A percentile compares a stretch with the other conserved stretches of the same genome.
Evolutionary conservation across 2,113 vertebrate species (phyloP).

Genomic region (Onychostoma macrolepis): DNA sequence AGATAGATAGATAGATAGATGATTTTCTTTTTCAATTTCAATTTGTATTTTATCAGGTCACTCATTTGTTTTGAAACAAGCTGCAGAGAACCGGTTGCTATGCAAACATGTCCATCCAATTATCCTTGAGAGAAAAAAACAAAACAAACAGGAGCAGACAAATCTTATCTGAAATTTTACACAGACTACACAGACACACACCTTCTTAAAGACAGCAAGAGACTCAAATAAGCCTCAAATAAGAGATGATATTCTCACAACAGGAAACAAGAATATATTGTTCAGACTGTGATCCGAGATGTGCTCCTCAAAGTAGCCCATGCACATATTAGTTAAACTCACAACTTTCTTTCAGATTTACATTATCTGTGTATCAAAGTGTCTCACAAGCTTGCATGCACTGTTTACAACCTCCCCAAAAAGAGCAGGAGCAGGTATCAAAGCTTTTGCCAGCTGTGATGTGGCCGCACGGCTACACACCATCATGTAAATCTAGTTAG

Average conservation of each 20-base stretch:
- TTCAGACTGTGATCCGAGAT: slow-evolving; percentile 25
- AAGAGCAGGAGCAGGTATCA: slow-evolving; percentile 11
- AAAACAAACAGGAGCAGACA: background rate
- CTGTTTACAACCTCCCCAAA: slow-evolving; percentile 19
- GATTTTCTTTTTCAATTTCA: background rate
- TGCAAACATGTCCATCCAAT: background rate
- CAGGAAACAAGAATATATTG: slow-evolving; percentile 1
- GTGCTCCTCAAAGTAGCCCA: slow-evolving; percentile 23
- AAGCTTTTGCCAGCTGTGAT: slow-evolving; percentile 46
- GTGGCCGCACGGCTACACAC: background rate
- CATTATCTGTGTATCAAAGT: slow-evolving; percentile 39
- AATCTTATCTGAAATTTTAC: background rate
- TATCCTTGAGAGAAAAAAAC: background rate
- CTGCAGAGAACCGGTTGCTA: background rate
- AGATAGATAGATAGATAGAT: too few species aligned
- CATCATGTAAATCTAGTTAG: slow-evolving; percentile 38
- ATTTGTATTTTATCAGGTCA: background rate
- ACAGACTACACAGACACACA: slow-evolving; percentile 13
- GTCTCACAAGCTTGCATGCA: background rate
- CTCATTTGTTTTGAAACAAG: background rate
- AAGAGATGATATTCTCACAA: slow-evolving; percentile 14
- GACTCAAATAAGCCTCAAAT: background rate
- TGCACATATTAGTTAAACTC: slow-evolving; percentile 2
- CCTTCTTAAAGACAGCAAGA: background rate
- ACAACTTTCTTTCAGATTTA: slow-evolving; percentile 17